These are phyloP conservation scores for Scrobipalpa costella DNA, from an alignment of 2,888 invertebrate species.

Conservation along the genomic window DNA sequence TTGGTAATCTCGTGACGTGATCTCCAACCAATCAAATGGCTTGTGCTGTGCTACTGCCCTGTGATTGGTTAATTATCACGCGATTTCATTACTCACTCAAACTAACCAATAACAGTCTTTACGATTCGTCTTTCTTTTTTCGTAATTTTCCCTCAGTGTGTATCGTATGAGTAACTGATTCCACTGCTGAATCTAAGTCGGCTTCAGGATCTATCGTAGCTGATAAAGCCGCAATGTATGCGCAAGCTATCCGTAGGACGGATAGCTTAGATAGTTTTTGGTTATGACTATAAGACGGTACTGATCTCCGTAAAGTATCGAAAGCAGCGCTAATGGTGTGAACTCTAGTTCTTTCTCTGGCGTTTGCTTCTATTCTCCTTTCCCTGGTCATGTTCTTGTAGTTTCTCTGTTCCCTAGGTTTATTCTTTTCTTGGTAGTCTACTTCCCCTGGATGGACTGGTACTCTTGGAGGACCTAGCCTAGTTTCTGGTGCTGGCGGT, in stretches of 20 bases:
- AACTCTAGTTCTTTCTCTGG: constrained; percentile 94
- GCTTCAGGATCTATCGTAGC: constrained; percentile 86
- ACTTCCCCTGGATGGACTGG: constrained; percentile 78
- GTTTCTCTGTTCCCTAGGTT: constrained; percentile 87
- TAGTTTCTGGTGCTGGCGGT: constrained; percentile 48
- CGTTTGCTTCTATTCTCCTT: constrained; percentile 96
- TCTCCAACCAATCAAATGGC: constrained; percentile 19
- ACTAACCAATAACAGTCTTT: constrained; percentile 37
- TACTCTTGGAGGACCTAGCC: constrained; percentile 71
- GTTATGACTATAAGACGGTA: constrained; percentile 95
- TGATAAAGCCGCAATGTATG: constrained; percentile 94
- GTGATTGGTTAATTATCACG: constrained; percentile 22
- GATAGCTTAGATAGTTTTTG: constrained; percentile 97
- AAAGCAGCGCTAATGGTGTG: constrained; percentile 98
- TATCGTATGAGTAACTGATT: constrained; percentile 94
- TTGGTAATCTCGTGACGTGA: constrained; percentile 20
- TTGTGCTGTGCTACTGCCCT: background rate
- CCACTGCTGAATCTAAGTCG: constrained; percentile 88
- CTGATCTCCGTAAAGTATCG: constrained; percentile 90
- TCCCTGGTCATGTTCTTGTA: constrained; percentile 98
- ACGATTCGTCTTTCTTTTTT: constrained; percentile 90
- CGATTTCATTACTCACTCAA: background rate
- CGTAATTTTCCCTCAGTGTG: constrained; percentile 95
- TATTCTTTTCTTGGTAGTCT: constrained; percentile 55
- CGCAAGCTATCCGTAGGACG: constrained; percentile 95